A percentile compares a stretch with the other conserved stretches of the same genome.
These are phyloP conservation scores for Fragum sueziense DNA, from an alignment of 2,888 invertebrate genomes.

Conservation along the genomic window DNA sequence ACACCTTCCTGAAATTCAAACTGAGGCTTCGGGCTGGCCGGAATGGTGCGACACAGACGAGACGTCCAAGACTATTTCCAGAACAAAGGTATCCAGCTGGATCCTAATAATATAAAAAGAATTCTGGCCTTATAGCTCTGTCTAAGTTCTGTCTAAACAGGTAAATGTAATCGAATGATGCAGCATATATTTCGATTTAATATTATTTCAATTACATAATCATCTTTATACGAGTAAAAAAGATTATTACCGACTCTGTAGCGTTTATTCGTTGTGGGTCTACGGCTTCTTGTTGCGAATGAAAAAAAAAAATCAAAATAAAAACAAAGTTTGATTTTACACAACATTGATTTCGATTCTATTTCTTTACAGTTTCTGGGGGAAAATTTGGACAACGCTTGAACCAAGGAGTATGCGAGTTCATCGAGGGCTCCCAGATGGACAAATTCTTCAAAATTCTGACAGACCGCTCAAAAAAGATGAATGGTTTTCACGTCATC, in stretches of 20 bases:
- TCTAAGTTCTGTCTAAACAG: conserved; percentile 51
- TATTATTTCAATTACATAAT: too few species aligned
- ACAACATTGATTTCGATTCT: too few species aligned
- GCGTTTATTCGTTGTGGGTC: too few species aligned
- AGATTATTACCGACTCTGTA: not conserved
- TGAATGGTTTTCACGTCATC: conserved; percentile 31
- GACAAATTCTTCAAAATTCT: conserved; percentile 24
- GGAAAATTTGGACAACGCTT: conserved; percentile 56
- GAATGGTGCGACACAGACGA: conserved; percentile 37
- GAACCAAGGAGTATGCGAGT: conserved; percentile 6
- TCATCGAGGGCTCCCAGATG: conserved; percentile 10
- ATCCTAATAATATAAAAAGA: conserved; percentile 45
- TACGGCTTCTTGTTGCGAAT: too few species aligned
- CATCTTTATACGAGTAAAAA: too few species aligned
- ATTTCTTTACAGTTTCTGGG: conserved; percentile 45
- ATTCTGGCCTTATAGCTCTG: conserved; percentile 47
- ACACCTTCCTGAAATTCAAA: conserved; percentile 68
- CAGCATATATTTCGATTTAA: too few species aligned
- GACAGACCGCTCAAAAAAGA: conserved; percentile 18
- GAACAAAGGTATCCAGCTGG: conserved; percentile 52
- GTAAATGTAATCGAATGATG: too few species aligned
- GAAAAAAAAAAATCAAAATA: too few species aligned
- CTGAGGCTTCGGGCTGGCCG: conserved; percentile 61
- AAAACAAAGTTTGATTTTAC: too few species aligned
- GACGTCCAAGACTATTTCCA: conserved; percentile 58